Conservation (phyloP, 2,113 vertebrate genomes). For the Cyphotilapia sp. region DNA sequence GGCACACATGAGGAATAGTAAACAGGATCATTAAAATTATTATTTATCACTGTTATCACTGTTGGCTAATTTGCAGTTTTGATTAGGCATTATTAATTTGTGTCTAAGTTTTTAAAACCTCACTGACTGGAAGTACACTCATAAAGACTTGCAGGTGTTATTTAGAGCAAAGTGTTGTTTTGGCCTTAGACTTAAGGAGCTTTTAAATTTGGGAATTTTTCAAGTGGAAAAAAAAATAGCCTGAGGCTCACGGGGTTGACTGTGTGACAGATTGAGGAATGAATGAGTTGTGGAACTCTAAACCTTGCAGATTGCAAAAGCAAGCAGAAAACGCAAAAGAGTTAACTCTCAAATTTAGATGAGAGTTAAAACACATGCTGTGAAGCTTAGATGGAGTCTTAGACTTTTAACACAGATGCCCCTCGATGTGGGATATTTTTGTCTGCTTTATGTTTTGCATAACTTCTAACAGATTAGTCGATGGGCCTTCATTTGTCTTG, state of each 20-base stretch:
- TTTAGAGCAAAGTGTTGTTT: neutral
- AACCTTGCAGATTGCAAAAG: neutral
- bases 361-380: neutral
- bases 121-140: neutral
- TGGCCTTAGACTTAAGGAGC: neutral
- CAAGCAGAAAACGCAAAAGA: neutral
- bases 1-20: neutral
- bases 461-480: neutral
- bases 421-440: neutral
- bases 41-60: neutral
- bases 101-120: neutral
- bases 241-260: neutral
- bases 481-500: neutral
- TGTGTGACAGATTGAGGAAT: neutral
- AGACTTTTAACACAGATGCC: neutral
- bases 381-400: neutral
- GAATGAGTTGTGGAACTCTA: neutral
- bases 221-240: neutral
- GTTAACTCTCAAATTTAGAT: neutral
- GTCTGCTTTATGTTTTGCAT: neutral
- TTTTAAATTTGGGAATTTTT: neutral
- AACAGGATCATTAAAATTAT: neutral
- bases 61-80: neutral
- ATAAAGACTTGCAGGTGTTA: neutral
- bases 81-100: neutral